phyloP scores from a whole-genome alignment of 2,797 vertebrate species.

The Harpagifer antarcticus region DNA sequence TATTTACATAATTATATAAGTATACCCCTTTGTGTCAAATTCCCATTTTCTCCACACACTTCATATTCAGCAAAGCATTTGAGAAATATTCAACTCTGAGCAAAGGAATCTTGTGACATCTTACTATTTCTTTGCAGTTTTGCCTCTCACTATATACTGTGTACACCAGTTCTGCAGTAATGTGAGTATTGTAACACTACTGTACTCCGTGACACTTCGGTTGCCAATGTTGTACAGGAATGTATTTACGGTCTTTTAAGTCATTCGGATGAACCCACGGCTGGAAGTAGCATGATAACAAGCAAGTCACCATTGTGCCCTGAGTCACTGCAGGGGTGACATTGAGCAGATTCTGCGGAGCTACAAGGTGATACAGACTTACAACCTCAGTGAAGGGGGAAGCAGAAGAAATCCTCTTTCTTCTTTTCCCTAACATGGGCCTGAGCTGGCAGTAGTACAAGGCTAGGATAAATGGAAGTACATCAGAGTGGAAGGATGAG shows the following conservation, averaged over 20 bases:
- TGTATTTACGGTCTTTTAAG: slow-evolving; percentile 38
- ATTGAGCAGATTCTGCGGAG: slow-evolving; percentile 59
- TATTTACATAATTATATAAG: neutral
- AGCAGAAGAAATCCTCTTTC: slow-evolving; percentile 80
- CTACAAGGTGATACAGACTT: slow-evolving; percentile 67
- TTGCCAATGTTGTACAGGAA: slow-evolving; percentile 32
- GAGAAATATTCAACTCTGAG: neutral
- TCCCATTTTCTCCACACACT: neutral
- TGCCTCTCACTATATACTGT: neutral
- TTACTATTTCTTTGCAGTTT: neutral
- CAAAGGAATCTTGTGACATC: neutral
- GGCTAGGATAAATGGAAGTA: slow-evolving; percentile 81
- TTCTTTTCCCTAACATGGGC: slow-evolving; percentile 69
- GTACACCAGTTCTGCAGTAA: slow-evolving; percentile 3
- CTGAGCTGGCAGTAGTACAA: slow-evolving; percentile 82
- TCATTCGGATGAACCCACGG: slow-evolving; percentile 46
- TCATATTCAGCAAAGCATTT: neutral
- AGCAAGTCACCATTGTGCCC: slow-evolving; percentile 61
- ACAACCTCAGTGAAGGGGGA: slow-evolving; percentile 76
- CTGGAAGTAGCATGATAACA: slow-evolving; percentile 64
- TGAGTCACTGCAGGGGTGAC: slow-evolving; percentile 60
- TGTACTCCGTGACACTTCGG: slow-evolving; percentile 20
- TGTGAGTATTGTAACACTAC: slow-evolving; percentile 22
- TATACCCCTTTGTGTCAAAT: neutral
- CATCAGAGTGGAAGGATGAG: slow-evolving; percentile 81